phyloP scores from a whole-genome alignment of 2,888 invertebrate species.

The Drosophila maculinotata region DNA sequence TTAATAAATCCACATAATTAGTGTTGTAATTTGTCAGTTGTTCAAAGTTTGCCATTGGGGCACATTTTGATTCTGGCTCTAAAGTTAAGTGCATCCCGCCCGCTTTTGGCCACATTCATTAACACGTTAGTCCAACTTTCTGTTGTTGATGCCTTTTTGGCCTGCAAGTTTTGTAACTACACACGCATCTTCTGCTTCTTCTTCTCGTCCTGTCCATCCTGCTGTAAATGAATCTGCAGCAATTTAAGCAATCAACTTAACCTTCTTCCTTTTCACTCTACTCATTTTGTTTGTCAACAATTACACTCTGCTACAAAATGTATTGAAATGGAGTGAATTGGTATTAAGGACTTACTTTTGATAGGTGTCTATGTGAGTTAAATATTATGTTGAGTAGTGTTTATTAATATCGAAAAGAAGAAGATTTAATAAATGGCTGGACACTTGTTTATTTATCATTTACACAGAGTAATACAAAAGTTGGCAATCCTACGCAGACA shows the following conservation, averaged over 20 bases:
- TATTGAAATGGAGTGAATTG: too few relatives aligned
- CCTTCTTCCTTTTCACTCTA: background rate
- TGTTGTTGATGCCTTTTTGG: slow-evolving; percentile 19
- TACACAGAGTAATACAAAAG: slow-evolving; percentile 41
- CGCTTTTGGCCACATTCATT: slow-evolving; percentile 58
- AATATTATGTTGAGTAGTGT: slow-evolving; percentile 24
- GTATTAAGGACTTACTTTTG: too few relatives aligned
- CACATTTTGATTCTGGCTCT: background rate
- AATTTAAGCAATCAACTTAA: slow-evolving; percentile 49
- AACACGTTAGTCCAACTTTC: slow-evolving; percentile 45
- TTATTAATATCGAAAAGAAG: slow-evolving; percentile 29
- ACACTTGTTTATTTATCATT: slow-evolving; percentile 77
- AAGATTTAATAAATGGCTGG: slow-evolving; percentile 50
- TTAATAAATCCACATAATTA: slow-evolving; percentile 54
- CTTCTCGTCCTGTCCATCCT: background rate
- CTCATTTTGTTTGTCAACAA: background rate
- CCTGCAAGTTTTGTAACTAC: slow-evolving; percentile 36
- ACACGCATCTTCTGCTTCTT: slow-evolving; percentile 1
- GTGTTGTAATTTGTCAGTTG: slow-evolving; percentile 57
- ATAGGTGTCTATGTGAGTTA: too few relatives aligned
- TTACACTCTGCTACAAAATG: slow-evolving; percentile 30
- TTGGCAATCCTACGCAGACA: slow-evolving; percentile 49
- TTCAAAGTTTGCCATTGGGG: slow-evolving; percentile 28
- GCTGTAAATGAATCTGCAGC: slow-evolving; percentile 41
- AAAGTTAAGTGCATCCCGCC: slow-evolving; percentile 25